Evolutionary conservation across 2,888 invertebrate species (phyloP), one percentile per base, ranked within the genome.

Genomic region (Brachycybe producta): DNA sequence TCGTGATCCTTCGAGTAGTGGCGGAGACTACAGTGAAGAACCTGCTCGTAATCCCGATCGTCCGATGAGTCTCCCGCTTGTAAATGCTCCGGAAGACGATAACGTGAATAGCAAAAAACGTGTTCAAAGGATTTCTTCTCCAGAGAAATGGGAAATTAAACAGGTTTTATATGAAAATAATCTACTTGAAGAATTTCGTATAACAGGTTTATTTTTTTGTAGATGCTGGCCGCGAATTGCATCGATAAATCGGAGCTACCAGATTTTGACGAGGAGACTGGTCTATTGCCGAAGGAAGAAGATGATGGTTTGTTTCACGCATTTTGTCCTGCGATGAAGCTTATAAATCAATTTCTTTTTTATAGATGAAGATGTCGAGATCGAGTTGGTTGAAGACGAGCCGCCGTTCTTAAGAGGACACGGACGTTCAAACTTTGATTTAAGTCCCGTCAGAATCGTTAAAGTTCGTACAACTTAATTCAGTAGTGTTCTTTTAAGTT

Each of bases 381-480:
- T 99, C 57, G 98, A 98, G 69, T 73, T 99, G 52, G 95, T 95
- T 0, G 98, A 99, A 68, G 98, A 99, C 49, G 97, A 98, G 64
- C 90, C 98, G 0, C 90, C 97, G 0, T 99, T 99, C 70, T 72
- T 99, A 1, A 59, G 64, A 46, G 73, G 73, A 64, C 82, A 92
- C 65, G 92, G 94, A 0, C 73, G 94, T 55, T 85, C 88, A 0
- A 68, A 88, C 1, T 85, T 91, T 57, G 94, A 95, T 65, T 73
- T 95, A 2, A 91, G 90, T 51, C 95, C 95, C 0, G 92, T 94
- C 2, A 68, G 76, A 57, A 95, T 97, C 57, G 91, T 97, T 0
- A 95, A 95, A 61, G 67, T 67, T 58, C 24, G 13, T 21, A 4
- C 26, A 11, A 35, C 8, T 44, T 30, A n/a, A 7, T 44, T 19